Evolutionary conservation across 2,888 invertebrate genomes (phyloP), one percentile per base, ranked within the genome.

Genomic region (Macrosiphum euphorbiae): DNA sequence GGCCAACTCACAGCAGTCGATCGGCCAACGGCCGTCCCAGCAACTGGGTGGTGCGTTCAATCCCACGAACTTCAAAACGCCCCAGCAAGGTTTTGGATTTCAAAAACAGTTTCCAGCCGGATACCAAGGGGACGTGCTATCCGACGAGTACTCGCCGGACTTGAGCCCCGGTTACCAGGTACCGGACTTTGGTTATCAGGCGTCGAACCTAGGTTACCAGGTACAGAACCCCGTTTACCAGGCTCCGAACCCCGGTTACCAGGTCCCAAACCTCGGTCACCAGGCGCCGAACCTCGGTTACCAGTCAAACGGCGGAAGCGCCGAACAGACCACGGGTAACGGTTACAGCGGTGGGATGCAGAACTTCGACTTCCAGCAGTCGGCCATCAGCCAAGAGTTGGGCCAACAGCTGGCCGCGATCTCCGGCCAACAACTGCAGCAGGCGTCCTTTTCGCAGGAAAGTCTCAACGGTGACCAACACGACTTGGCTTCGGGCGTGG

Each of bases 291-390:
- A 88, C 35, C 1, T 26, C 3, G 91, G 91, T n/a, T 86, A 86
- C 24, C 86, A 85, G 26, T 5, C 58, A 13, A 28, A 28, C 41
- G 41, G 41, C 24, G 35, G 86, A 26, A 58, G 67, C 41, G 92
- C 13, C 58, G 92, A 92, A 35, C 61, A 28, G 91, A 20, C 55
- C n/a, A 20, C 50, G n/a, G n/a, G 52, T 55, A 61, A 67, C 1
- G 3, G 35, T 55, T 52, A 41, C 55, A 20, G 35, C 3, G 47
- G 44, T 20, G 61, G 61, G 11, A 3, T 35, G 1, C 94, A 50
- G 28, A 87, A 67, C 50, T 94, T 87, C 28, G 35, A 90, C 13
- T 67, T 86, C 41, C 89, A 50, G 67, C 90, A 94, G 61, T 41
- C 90, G 50, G 35, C 61, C 50, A 67, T 24, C 44, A n/a, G 90